A percentile compares a stretch with the other conserved stretches of the same genome.
phyloP scores from a whole-genome alignment of 2,797 vertebrate genomes.

The Crocodylus rhombifer region DNA sequence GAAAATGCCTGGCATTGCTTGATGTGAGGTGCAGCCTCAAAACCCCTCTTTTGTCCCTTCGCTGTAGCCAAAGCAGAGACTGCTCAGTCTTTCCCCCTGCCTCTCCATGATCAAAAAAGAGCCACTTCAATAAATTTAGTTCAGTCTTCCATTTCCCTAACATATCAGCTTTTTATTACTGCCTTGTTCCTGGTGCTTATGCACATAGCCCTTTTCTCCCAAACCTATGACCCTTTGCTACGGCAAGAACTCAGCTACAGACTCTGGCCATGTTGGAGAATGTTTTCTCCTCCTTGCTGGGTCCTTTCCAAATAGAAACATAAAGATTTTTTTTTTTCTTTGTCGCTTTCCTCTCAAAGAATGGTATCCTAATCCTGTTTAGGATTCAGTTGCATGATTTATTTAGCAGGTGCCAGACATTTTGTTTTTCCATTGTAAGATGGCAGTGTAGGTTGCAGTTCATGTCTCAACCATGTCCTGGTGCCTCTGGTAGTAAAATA shows the following conservation, averaged over 20 bases:
- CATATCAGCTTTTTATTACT: not conserved
- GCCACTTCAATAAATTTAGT: not conserved
- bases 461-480: not conserved
- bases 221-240: not conserved
- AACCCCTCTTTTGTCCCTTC: not conserved
- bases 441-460: not conserved
- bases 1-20: not conserved
- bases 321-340: not conserved
- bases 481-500: not conserved
- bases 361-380: not conserved
- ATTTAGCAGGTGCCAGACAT: not conserved
- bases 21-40: no score
- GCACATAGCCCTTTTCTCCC: not conserved
- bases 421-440: not conserved
- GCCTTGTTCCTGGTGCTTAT: not conserved
- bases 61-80: accelerated
- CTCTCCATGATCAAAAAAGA: not conserved
- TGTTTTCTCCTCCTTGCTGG: not conserved
- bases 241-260: not conserved
- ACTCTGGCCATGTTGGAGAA: not conserved
- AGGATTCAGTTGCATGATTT: not conserved
- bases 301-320: not conserved
- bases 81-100: not conserved
- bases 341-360: not conserved
- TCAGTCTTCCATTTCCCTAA: not conserved